phyloP scores from a whole-genome alignment of 2,888 invertebrate genomes.

The Drosophila rellima region DNA sequence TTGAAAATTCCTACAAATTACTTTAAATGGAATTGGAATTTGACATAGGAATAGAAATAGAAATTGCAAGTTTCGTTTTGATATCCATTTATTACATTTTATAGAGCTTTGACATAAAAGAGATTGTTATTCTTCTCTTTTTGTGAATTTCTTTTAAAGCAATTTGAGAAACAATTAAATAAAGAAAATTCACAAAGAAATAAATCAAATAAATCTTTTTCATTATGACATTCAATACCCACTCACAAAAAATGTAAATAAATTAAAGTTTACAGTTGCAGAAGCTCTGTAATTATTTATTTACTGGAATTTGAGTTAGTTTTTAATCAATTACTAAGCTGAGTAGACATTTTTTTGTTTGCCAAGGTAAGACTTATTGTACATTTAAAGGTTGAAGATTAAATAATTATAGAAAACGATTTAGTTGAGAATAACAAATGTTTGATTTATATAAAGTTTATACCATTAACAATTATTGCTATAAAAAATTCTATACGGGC shows the following conservation, averaged over 20 bases:
- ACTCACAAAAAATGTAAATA: background rate
- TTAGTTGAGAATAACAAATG: background rate
- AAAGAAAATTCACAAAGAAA: background rate
- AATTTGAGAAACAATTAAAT: conserved; percentile 1
- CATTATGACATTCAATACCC: background rate
- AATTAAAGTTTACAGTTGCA: background rate
- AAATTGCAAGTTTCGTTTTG: conserved; percentile 6
- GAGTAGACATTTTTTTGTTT: background rate
- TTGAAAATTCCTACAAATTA: conserved; percentile 63
- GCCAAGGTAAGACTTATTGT: background rate
- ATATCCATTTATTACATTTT: background rate
- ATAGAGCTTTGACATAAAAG: background rate
- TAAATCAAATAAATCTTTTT: conserved; percentile 1
- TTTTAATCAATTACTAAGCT: conserved; percentile 2
- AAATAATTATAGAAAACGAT: background rate
- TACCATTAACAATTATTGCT: no score
- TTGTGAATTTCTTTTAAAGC: conserved; percentile 2
- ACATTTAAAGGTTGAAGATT: conserved; percentile 4
- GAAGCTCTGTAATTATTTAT: conserved; percentile 8
- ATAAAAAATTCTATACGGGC: background rate
- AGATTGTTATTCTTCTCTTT: background rate
- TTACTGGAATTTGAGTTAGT: background rate
- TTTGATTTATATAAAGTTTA: background rate
- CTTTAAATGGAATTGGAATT: conserved; percentile 49
- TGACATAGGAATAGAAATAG: conserved; percentile 12